Base-by-base conservation (phyloP, 1,140 invertebrate species). In the Parapsyche elsis region DNA sequence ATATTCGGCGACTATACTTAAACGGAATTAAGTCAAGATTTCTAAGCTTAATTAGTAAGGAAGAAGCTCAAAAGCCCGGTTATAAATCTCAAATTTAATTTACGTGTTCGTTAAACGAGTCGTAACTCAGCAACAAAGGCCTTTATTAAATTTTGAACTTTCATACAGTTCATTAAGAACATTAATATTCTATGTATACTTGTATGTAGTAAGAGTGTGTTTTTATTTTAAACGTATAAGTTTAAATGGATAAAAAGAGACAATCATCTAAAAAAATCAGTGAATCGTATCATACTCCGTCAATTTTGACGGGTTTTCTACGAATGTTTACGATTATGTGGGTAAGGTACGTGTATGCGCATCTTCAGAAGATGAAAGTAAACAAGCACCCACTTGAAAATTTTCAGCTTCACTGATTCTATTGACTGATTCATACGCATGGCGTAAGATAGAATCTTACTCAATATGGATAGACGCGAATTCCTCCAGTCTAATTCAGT, bases 11-110 rank as follows among this genome's bases (percentile, higher is more conserved):
- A 4, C 30, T 38, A 7, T 38, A 38, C 7, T 38, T 38, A 38
- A 67, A 26, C 64, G 64, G 5, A 2, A 26, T 9, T 61, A 26
- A 26, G 64, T 12, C 64, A 23, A 73, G 71, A 73, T 73, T 73
- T 16, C 71, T 30, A 73, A 21, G 30, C 45, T 73, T 73, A 73
- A 73, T 73, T 73, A 46, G n/a, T n/a, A n/a, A n/a, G 19, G 45
- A 73, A 73, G 71, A 73, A 45, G 38, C 26, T 73, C 71, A 75
- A 75, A 75, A 26, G 57, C 53, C n/a, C 73, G 46, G 73, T 24
- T 44, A 24, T 57, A 57, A 75, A 75, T 75, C 73, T 38, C 23
- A 9, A 5, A 57, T 75, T 73, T 73, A 73, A 73, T 73, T 73
- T 73, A 49, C 71, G 45, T 73, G 71, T 73, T n/a, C 45, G 24